A percentile compares a stretch with the other conserved stretches of the same genome.
phyloP scores from a whole-genome alignment of 1,140 invertebrate genomes.

The Bombus cullumanus region DNA sequence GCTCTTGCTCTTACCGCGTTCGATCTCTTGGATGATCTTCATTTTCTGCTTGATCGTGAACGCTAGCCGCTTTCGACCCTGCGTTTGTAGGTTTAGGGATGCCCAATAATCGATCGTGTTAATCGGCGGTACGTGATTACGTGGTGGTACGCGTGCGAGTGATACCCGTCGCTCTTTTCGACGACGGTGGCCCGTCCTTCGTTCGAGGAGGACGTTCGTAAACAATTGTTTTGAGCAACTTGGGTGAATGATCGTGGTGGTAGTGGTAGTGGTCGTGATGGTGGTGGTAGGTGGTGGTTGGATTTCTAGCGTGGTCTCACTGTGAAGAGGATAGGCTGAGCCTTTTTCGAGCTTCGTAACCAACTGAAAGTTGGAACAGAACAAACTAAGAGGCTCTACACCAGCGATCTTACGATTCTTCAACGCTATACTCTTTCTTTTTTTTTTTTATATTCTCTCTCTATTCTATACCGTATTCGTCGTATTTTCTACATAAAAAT shows the following conservation, averaged over 20 bases:
- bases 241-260: slow-evolving; percentile 29
- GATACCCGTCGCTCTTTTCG: slow-evolving; percentile 34
- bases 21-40: slow-evolving; percentile 86
- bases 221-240: slow-evolving; percentile 40
- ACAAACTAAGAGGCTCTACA: slow-evolving; percentile 33
- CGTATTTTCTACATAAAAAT: neutral
- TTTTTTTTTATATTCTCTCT: neutral
- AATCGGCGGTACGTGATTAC: slow-evolving; percentile 53
- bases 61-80: slow-evolving; percentile 85
- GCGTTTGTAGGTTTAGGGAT: slow-evolving; percentile 73
- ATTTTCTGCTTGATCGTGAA: slow-evolving; percentile 86
- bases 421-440: neutral
- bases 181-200: slow-evolving; percentile 16
- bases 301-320: slow-evolving; percentile 44
- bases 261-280: slow-evolving; percentile 16
- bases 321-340: slow-evolving; percentile 46
- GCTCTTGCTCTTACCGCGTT: slow-evolving; percentile 85
- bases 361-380: slow-evolving; percentile 44
- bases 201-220: slow-evolving; percentile 33
- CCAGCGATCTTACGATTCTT: slow-evolving; percentile 4
- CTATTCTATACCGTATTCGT: neutral
- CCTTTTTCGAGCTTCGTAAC: slow-evolving; percentile 47
- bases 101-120: slow-evolving; percentile 72
- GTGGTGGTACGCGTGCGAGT: slow-evolving; percentile 42
- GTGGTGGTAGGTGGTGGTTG: slow-evolving; percentile 39